Base-by-base conservation (phyloP, 2,113 vertebrate species). In the Proteles cristata region DNA sequence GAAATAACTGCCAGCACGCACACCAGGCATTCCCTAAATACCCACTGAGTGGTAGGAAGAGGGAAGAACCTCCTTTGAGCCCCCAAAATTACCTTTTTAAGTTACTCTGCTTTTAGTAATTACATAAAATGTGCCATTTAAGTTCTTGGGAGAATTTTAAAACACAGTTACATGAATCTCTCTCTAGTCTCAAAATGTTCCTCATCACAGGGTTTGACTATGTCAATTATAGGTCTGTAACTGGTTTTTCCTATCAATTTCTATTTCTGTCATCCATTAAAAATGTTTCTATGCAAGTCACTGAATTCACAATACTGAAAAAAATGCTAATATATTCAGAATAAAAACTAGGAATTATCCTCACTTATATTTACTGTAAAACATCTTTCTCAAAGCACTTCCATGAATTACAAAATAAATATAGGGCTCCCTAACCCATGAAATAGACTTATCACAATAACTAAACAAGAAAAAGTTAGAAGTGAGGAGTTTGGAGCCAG, bases 291-390 rank as follows among this genome's bases (percentile, higher is more conserved):
- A 39, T 88, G n/a, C 43, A 89, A 96, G 43, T 93, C 21, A 53
- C 28, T 94, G 33, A 91, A 79, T 69, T 85, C 58, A 93, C n/a
- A 93, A 69, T 81, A 74, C 33, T 91, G n/a, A 97, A 90, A 92
- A 93, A 25, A 9, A 86, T n/a, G 16, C 28, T 80, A 86, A 92
- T 43, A 53, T 58, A 93, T 82, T 88, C 43, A 74, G 4, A 58
- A 91, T 83, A 79, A 91, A 86, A 88, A 88, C 11, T 66, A 76
- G 28, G 43, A 85, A 85, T 81, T 81, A 15, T 35, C 25, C 7
- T 96, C 25, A 95, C 33, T 90, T 94, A 80, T 84, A 96, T 33
- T 83, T 88, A 83, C 4, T 87, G 5, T 96, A 84, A 91, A 69
- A 95, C 35, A 83, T 85, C 45, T 91, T 16, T 53, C 33, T 82